Conservation (phyloP, 1,140 invertebrate genomes). For the Drosophila elegans region DNA sequence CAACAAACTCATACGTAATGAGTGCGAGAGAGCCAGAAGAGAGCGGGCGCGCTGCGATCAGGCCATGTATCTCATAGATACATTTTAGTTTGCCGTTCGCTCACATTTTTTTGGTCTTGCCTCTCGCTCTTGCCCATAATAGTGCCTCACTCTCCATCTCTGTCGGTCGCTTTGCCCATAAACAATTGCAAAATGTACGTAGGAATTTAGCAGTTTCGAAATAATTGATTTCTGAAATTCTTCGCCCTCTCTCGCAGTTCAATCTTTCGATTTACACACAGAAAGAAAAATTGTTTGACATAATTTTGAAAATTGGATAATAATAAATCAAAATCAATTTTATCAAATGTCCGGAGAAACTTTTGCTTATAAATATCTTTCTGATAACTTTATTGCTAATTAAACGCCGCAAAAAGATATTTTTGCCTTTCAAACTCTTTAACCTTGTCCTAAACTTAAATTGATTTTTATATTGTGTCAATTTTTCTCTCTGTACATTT, state of each 20-base stretch:
- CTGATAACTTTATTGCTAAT: too few species aligned
- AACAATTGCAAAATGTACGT: slow-evolving; percentile 82
- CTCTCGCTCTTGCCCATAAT: slow-evolving; percentile 23
- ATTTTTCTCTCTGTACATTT: slow-evolving; percentile 11
- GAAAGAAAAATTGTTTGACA: neutral
- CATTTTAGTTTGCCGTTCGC: slow-evolving; percentile 71
- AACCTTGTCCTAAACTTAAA: too few species aligned
- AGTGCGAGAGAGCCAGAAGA: slow-evolving; percentile 29
- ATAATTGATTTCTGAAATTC: slow-evolving; percentile 83
- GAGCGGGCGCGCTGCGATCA: slow-evolving; percentile 45
- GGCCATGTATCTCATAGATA: slow-evolving; percentile 79
- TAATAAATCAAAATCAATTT: too few species aligned
- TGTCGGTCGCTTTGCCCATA: slow-evolving; percentile 59
- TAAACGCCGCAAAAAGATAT: too few species aligned
- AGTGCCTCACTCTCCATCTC: slow-evolving; percentile 2
- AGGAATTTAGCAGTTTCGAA: slow-evolving; percentile 82
- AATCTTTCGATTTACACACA: slow-evolving; percentile 15
- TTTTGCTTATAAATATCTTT: too few species aligned
- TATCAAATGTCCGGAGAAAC: too few species aligned
- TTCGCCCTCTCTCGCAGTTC: slow-evolving; percentile 32
- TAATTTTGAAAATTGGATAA: too few species aligned
- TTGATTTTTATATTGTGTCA: neutral
- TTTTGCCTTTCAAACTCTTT: too few species aligned
- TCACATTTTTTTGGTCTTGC: slow-evolving; percentile 49
- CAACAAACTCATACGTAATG: slow-evolving; percentile 78